A percentile compares a stretch with the other conserved stretches of the same genome.
Evolutionary conservation across 2,113 vertebrate species (phyloP).

Genomic region (Brienomyrus brachyistius): DNA sequence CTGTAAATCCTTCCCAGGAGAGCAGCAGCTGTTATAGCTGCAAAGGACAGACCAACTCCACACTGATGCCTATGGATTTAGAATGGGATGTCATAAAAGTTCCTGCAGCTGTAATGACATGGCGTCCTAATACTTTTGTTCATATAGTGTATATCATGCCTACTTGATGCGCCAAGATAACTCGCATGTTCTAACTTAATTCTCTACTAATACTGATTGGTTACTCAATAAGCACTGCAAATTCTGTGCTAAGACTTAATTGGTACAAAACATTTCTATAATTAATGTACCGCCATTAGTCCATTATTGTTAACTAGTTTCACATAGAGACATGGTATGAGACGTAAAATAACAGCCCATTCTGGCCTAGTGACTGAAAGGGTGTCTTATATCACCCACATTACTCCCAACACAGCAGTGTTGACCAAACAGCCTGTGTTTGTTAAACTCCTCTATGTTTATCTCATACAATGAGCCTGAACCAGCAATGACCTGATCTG

Average conservation of each 20-base stretch:
- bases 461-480: not conserved
- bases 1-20: not conserved
- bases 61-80: no score
- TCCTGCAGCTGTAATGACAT: no score
- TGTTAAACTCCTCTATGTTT: not conserved
- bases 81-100: no score
- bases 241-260: not conserved
- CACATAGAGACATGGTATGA: not conserved
- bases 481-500: not conserved
- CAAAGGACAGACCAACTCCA: not conserved
- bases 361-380: not conserved
- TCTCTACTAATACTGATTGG: not conserved
- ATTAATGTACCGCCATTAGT: not conserved
- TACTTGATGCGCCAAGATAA: not conserved
- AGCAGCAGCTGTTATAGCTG: not conserved
- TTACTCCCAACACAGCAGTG: not conserved
- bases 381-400: not conserved
- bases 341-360: not conserved
- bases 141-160: no score
- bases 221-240: not conserved
- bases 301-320: not conserved
- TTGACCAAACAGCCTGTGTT: not conserved
- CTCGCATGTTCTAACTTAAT: no score
- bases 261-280: not conserved
- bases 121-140: no score